Percentiles rank a stretch among this genome's conserved stretches.
phyloP scores from a whole-genome alignment of 1,140 invertebrate species.

The Drosophila kohkoa region DNA sequence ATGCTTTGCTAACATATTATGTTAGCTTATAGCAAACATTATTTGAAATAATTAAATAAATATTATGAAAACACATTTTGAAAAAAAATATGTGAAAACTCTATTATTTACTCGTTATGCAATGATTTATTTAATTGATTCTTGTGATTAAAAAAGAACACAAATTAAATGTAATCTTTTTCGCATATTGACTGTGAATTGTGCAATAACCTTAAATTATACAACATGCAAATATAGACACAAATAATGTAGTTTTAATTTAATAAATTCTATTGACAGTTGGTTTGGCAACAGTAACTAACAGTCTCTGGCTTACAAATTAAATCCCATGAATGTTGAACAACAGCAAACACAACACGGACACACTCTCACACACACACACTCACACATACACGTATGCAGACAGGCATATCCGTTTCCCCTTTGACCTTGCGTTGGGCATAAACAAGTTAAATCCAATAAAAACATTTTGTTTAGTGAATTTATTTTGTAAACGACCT shows the following conservation, averaged over 20 bases:
- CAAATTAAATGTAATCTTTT: too few relatives aligned
- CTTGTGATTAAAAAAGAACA: too few relatives aligned
- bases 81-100: too few relatives aligned
- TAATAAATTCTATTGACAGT: neutral
- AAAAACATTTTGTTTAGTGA: constrained; percentile 78
- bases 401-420: neutral
- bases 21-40: too few relatives aligned
- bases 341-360: constrained; percentile 3
- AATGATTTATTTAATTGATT: too few relatives aligned
- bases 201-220: neutral
- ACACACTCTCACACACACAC: neutral
- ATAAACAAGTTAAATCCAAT: constrained; percentile 76
- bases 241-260: neutral
- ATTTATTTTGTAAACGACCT: constrained; percentile 77
- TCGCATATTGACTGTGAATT: too few relatives aligned
- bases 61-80: too few relatives aligned
- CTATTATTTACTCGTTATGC: too few relatives aligned
- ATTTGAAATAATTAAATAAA: too few relatives aligned
- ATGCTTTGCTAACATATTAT: too few relatives aligned
- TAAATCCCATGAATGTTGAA: neutral
- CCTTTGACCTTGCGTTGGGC: constrained; percentile 39
- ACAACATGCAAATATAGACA: neutral
- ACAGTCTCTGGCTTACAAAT: constrained; percentile 1
- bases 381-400: neutral
- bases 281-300: constrained; percentile 1